Evolutionary conservation across 2,888 invertebrate genomes (phyloP).

Genomic region (Nomada flava): DNA sequence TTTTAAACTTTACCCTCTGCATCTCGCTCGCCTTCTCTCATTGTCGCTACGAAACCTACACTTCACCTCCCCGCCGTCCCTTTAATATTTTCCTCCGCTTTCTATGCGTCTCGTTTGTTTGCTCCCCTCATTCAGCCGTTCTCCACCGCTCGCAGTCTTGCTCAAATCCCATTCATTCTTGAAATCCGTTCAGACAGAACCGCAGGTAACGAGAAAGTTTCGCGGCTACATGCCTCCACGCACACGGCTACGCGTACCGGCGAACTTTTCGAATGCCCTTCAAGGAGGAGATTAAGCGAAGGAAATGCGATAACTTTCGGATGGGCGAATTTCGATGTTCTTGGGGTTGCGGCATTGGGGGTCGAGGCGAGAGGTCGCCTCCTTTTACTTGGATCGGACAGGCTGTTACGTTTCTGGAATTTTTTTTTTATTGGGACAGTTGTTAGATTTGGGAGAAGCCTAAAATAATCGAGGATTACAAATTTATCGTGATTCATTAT

Average conservation of each 20-base stretch:
- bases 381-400: too few relatives aligned
- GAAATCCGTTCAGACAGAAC: constrained; percentile 50
- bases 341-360: too few relatives aligned
- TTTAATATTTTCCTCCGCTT: constrained; percentile 22
- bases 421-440: too few relatives aligned
- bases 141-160: constrained; percentile 40
- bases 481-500: too few relatives aligned
- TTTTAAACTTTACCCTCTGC: constrained; percentile 54
- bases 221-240: constrained; percentile 12
- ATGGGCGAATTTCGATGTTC: background rate
- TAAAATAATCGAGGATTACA: too few relatives aligned
- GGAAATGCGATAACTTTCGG: background rate
- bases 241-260: background rate
- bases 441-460: too few relatives aligned
- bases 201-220: constrained; percentile 24
- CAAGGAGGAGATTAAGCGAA: background rate
- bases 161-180: constrained; percentile 65
- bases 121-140: background rate
- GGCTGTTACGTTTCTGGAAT: too few relatives aligned
- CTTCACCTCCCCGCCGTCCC: background rate
- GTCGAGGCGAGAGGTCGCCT: too few relatives aligned
- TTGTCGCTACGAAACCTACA: background rate
- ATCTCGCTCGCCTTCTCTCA: background rate
- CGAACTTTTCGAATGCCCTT: background rate
- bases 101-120: constrained; percentile 2